phyloP scores from a whole-genome alignment of 2,888 invertebrate genomes.

The Drosophila melanosoma region DNA sequence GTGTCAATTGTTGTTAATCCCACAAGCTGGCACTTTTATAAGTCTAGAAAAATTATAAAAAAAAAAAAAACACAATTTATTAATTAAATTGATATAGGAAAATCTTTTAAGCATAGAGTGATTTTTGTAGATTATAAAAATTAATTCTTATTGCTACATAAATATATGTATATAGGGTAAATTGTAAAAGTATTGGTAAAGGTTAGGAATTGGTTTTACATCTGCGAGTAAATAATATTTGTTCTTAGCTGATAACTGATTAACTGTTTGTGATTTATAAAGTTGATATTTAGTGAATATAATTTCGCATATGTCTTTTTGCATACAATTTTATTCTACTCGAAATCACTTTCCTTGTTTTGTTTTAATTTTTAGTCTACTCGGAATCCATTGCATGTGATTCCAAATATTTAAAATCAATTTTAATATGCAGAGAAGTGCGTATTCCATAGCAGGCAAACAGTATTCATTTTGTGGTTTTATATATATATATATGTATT shows the following conservation, averaged over 20 bases:
- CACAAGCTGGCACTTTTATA: neutral
- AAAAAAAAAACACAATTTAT: neutral
- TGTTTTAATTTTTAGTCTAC: neutral
- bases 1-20: neutral
- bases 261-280: neutral
- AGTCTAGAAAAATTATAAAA: neutral
- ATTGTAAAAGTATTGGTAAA: neutral
- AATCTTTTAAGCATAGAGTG: neutral
- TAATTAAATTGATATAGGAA: neutral
- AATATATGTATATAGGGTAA: too few relatives aligned
- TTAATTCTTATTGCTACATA: neutral
- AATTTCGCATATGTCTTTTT: neutral
- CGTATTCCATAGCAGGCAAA: slow-evolving; percentile 27
- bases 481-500: neutral
- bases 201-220: neutral
- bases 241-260: neutral
- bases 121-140: too few relatives aligned
- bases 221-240: neutral
- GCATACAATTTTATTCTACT: neutral
- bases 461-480: slow-evolving; percentile 49
- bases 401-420: neutral
- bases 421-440: slow-evolving; percentile 28
- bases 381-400: neutral
- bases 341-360: neutral
- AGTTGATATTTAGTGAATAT: neutral